These are phyloP conservation scores for Megaptera novaeangliae DNA, from an alignment of 2,113 vertebrate species.

Conservation along the genomic window DNA sequence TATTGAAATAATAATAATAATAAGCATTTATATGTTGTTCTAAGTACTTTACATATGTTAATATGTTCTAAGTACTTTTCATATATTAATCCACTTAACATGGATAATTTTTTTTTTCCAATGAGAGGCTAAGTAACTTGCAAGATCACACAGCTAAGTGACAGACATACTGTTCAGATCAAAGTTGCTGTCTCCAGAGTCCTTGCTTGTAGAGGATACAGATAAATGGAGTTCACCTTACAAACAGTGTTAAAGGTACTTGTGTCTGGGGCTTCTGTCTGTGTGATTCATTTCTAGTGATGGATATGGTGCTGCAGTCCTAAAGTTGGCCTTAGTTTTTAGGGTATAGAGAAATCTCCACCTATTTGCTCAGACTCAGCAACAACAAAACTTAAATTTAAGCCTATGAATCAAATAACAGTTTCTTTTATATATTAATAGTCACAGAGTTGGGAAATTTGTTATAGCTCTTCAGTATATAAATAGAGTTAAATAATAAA, in stretches of 20 bases:
- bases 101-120: not conserved
- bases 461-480: not conserved
- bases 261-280: not conserved
- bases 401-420: not conserved
- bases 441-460: not conserved
- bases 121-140: not conserved
- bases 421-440: not conserved
- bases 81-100: not conserved
- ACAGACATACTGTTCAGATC: not conserved
- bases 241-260: not conserved
- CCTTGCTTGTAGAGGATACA: not conserved
- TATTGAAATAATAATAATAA: not conserved
- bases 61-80: not conserved
- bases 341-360: not conserved
- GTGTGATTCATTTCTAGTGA: not conserved
- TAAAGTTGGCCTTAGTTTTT: not conserved
- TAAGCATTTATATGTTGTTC: not conserved
- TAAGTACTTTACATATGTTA: not conserved
- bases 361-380: not conserved
- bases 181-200: not conserved
- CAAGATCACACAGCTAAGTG: not conserved
- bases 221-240: not conserved
- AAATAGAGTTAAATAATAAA: not conserved
- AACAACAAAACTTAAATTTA: not conserved
- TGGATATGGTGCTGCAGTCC: not conserved